Evolutionary conservation across 2,113 vertebrate genomes (phyloP), one percentile per base, ranked within the genome.

Genomic region (Anarrhichthys ocellatus): DNA sequence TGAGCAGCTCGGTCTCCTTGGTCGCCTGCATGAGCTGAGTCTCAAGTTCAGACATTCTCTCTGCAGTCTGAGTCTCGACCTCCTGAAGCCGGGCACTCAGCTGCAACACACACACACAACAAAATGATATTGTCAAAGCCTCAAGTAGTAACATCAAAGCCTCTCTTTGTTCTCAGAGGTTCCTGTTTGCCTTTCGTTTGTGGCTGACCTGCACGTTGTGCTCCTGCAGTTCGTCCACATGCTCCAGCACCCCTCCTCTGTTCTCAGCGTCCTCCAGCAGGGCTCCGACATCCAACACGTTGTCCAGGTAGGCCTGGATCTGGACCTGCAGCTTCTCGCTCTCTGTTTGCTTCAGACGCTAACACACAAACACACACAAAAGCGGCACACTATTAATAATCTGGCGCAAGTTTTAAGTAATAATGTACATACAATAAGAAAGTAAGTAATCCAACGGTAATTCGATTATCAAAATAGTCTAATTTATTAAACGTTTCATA

Each of bases 241-340:
- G 96, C 61, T 99, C 97, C 92, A 98, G 80, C 64, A 97, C 95
- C 0, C 96, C 96, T 0, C 96, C 96, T 94, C 97, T 96, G 84
- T 94, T 97, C 92, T 99, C 98, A 0, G 97, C 96, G 50, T 99
- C 98, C 91, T 99, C 98, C 93, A 99, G 92, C 91, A 99, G 93
- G 4, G 96, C 93, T 0, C 97, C 97, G 22, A 99, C 98, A 0
- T 99, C 98, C 2, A 99, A 96, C 50, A 99, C 94, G 0, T 99
- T 99, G 92, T 99, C 98, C 95, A 99, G 93, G 91, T 99, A 99
- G 1, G 98, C 98, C 91, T 99, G 98, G 88, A 99, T 99, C 95
- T 99, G 98, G 29, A 99, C 97, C 88, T 96, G 96, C 73, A 99
- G 96, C 95, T 97, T 98, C 92, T 99, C 98, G 0, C 97, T 99